Evolutionary conservation across 2,797 vertebrate species (phyloP).

Genomic region (Alexandromys oeconomus): DNA sequence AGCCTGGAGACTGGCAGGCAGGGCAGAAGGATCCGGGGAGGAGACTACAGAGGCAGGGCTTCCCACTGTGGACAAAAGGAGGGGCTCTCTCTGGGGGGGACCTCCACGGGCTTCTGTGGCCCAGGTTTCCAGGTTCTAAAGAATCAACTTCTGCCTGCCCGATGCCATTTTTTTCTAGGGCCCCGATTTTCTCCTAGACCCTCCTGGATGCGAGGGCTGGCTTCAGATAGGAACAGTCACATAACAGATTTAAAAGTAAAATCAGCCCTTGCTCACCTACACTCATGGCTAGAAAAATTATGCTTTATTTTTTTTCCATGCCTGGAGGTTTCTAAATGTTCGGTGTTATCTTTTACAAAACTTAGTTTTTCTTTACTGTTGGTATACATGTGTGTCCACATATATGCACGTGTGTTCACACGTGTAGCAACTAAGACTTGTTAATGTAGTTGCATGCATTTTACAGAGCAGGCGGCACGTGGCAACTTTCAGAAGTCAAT

Average conservation of each 20-base stretch:
- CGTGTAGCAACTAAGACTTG: too few species aligned
- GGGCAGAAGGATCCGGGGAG: slow-evolving; percentile 73
- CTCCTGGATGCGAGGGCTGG: not conserved
- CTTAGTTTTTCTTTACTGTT: not conserved
- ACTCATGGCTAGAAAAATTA: not conserved
- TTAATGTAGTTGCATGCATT: not conserved
- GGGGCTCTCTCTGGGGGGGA: not conserved
- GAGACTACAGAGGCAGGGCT: slow-evolving; percentile 75
- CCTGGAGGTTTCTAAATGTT: not conserved
- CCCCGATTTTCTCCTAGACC: not conserved
- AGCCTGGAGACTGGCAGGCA: slow-evolving; percentile 73
- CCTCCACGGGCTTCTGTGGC: not conserved
- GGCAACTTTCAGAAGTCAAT: not conserved
- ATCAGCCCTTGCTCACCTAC: not conserved
- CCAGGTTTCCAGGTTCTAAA: not conserved
- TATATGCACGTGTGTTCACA: not conserved
- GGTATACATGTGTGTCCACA: not conserved
- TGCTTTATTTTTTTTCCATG: not conserved
- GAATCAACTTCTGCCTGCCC: not conserved
- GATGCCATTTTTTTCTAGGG: not conserved
- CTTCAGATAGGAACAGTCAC: not conserved
- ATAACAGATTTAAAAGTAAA: not conserved
- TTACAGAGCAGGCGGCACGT: not conserved
- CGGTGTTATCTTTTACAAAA: not conserved
- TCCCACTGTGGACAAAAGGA: slow-evolving; percentile 71